Percentiles rank a stretch among this genome's conserved stretches.
phyloP scores from a whole-genome alignment of 2,797 vertebrate species.

The Crenuchus spilurus region DNA sequence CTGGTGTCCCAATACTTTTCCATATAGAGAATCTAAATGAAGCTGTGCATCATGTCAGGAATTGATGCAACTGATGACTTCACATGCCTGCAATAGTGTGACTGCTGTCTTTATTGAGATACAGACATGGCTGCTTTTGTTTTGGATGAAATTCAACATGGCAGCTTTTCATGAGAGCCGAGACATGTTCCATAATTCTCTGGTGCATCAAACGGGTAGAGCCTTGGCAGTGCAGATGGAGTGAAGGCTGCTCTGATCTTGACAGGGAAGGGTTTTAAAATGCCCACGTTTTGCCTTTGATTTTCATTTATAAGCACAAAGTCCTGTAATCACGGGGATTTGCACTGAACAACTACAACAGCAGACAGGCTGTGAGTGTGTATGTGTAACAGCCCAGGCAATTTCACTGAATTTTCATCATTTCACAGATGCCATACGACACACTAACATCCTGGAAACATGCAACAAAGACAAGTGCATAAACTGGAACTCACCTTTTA shows the following conservation, averaged over 20 bases:
- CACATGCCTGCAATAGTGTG: neutral
- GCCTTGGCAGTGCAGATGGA: neutral
- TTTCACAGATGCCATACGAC: neutral
- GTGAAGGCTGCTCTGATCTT: constrained; percentile 11
- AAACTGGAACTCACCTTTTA: neutral
- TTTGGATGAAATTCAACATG: constrained; percentile 63
- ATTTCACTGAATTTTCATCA: neutral
- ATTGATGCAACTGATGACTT: neutral
- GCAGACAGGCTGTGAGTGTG: neutral
- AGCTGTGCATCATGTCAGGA: neutral
- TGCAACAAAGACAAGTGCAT: no score
- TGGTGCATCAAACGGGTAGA: constrained; percentile 2
- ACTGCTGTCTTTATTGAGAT: neutral
- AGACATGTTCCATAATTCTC: constrained; percentile 67
- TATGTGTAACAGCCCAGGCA: neutral
- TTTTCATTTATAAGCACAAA: constrained; percentile 45
- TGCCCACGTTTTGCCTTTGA: constrained; percentile 33
- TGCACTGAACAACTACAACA: constrained; percentile 7
- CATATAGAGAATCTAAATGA: no score
- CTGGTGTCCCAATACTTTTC: no score
- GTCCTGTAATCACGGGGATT: constrained; percentile 42
- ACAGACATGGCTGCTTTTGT: constrained; percentile 60
- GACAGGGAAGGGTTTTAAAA: constrained; percentile 25
- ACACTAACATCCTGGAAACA: no score
- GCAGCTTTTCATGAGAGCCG: constrained; percentile 64